These are phyloP conservation scores for Corythornis cristatus DNA, from an alignment of 2,113 vertebrate genomes.

Conservation along the genomic window DNA sequence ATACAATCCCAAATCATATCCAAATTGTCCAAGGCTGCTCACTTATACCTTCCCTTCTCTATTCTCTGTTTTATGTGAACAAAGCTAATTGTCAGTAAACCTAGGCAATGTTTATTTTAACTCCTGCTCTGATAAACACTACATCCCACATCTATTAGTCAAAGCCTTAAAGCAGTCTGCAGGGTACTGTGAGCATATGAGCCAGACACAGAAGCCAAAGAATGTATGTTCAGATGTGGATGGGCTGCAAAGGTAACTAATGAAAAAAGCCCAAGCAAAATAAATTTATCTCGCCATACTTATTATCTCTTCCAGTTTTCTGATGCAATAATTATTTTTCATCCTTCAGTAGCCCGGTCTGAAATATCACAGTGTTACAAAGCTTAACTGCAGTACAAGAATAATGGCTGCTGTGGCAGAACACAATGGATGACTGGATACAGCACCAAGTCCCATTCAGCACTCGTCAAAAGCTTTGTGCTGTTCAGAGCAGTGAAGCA, in stretches of 20 bases:
- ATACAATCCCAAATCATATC: not conserved
- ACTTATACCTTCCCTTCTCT: not conserved
- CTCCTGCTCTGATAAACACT: not conserved
- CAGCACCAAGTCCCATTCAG: not conserved
- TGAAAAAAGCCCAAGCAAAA: not conserved
- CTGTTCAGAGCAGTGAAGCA: not conserved
- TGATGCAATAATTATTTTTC: slow-evolving; percentile 7
- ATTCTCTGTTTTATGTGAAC: not conserved
- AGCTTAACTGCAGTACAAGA: slow-evolving; percentile 42
- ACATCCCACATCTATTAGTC: not conserved
- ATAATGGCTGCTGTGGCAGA: slow-evolving; percentile 32
- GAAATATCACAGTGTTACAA: slow-evolving; percentile 44
- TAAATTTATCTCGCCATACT: not conserved
- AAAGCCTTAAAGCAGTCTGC: not conserved
- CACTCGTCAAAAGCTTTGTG: not conserved
- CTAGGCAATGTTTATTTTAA: not conserved
- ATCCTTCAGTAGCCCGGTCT: slow-evolving; percentile 3
- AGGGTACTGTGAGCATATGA: not conserved
- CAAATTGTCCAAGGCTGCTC: not conserved
- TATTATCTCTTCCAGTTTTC: not conserved
- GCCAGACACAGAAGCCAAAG: not conserved
- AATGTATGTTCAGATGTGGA: not conserved
- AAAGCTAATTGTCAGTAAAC: slow-evolving; percentile 7
- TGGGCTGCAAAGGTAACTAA: not conserved
- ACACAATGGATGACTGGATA: slow-evolving; percentile 18